Percentiles rank a stretch among this genome's conserved stretches.
phyloP scores from a whole-genome alignment of 1,140 invertebrate species.

The Polypedilum pembai region DNA sequence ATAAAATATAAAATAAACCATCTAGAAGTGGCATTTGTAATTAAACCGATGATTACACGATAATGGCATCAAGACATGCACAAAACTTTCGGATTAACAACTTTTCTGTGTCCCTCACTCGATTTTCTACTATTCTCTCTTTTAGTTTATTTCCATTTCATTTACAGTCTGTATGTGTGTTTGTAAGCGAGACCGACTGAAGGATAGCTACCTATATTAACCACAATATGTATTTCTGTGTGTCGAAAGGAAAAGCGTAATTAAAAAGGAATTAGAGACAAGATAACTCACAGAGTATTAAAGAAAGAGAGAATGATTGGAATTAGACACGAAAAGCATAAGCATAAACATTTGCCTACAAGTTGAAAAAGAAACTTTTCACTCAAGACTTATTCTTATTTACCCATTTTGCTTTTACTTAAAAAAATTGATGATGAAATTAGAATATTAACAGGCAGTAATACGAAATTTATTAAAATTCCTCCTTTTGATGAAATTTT shows the following conservation, averaged over 20 bases:
- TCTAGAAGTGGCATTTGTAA: background rate
- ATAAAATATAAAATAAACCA: background rate
- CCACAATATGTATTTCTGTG: background rate
- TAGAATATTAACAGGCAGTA: background rate
- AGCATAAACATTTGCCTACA: background rate
- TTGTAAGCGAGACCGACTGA: too few relatives aligned
- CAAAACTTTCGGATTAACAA: constrained; percentile 7
- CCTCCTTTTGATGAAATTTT: constrained; percentile 23
- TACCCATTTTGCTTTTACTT: background rate
- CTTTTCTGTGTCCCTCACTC: background rate
- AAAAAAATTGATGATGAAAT: constrained; percentile 19
- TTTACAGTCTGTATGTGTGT: too few relatives aligned
- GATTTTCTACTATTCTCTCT: background rate
- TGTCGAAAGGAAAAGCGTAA: background rate
- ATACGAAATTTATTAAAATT: background rate
- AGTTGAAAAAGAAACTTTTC: background rate
- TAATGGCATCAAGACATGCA: background rate
- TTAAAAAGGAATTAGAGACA: constrained; percentile 13
- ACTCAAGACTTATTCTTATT: background rate
- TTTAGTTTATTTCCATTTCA: too few relatives aligned
- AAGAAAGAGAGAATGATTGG: background rate
- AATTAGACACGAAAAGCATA: background rate
- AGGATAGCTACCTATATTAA: too few relatives aligned
- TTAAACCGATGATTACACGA: constrained; percentile 12
- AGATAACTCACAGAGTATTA: background rate